phyloP scores from a whole-genome alignment of 2,797 vertebrate species.

The Hoplostethus atlanticus region DNA sequence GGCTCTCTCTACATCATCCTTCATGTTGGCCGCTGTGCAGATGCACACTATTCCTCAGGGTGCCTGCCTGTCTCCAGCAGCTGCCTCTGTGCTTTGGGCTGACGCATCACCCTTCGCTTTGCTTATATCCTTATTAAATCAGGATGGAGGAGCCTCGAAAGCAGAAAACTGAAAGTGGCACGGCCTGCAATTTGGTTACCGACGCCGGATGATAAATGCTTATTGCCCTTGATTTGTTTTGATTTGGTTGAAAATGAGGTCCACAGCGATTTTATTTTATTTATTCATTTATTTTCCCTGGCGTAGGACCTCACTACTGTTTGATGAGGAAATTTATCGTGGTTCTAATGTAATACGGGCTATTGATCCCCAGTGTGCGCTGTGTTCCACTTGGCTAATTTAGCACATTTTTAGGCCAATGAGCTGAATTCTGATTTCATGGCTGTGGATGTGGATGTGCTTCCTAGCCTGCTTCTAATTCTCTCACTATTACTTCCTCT shows the following conservation, averaged over 20 bases:
- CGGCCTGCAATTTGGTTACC: constrained; percentile 37
- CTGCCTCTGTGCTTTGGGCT: constrained; percentile 39
- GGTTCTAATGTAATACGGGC: constrained; percentile 17
- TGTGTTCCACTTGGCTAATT: constrained; percentile 44
- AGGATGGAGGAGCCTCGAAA: constrained; percentile 19
- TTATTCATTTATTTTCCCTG: background rate
- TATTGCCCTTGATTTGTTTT: constrained; percentile 44
- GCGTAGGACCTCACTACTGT: background rate
- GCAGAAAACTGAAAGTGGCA: constrained; percentile 10
- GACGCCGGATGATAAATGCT: constrained; percentile 49
- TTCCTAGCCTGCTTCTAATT: background rate
- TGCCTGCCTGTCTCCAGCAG: constrained; percentile 21
- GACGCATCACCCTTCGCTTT: constrained; percentile 32
- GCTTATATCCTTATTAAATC: constrained; percentile 52
- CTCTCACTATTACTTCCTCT: constrained; percentile 12
- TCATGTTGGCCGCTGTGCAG: constrained; percentile 47
- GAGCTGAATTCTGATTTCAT: constrained; percentile 37
- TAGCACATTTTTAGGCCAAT: constrained; percentile 35
- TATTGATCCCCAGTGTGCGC: constrained; percentile 39
- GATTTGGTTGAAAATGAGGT: constrained; percentile 42
- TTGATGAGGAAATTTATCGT: constrained; percentile 37
- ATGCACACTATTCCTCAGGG: constrained; percentile 39
- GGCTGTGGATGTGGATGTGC: background rate
- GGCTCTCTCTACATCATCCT: constrained; percentile 47
- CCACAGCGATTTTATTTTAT: background rate